These are phyloP conservation scores for Drosophila murphyi DNA, from an alignment of 1,140 invertebrate species.

Conservation along the genomic window DNA sequence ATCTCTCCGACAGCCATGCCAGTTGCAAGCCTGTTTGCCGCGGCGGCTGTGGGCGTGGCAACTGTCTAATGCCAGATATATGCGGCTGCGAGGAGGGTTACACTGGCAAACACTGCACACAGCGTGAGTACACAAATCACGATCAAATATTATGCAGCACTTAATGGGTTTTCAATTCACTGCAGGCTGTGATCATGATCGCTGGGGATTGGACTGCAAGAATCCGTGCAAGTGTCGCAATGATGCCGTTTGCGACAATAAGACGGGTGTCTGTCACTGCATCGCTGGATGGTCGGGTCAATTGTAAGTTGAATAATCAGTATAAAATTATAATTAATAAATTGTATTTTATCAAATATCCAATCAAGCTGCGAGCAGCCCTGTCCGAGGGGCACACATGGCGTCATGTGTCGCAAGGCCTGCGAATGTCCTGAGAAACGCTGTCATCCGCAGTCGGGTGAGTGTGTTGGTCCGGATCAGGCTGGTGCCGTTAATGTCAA, in stretches of 20 bases:
- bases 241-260: slow-evolving; percentile 77
- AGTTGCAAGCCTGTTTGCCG: slow-evolving; percentile 79
- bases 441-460: slow-evolving; percentile 77
- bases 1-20: slow-evolving; percentile 76
- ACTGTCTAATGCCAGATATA: slow-evolving; percentile 71
- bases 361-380: slow-evolving; percentile 73
- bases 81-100: slow-evolving; percentile 82
- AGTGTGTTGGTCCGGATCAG: slow-evolving; percentile 48
- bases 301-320: slow-evolving; percentile 54
- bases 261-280: slow-evolving; percentile 75
- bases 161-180: background rate
- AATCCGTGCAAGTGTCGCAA: slow-evolving; percentile 74
- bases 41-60: slow-evolving; percentile 81
- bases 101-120: slow-evolving; percentile 78
- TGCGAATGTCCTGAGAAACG: slow-evolving; percentile 75
- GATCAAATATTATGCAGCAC: background rate
- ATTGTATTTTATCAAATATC: background rate
- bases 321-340: no score
- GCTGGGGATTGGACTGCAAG: slow-evolving; percentile 79
- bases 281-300: slow-evolving; percentile 77
- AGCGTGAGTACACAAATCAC: slow-evolving; percentile 60
- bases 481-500: slow-evolving; percentile 60
- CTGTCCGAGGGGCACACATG: slow-evolving; percentile 77
- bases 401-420: slow-evolving; percentile 75
- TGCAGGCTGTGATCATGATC: slow-evolving; percentile 78